Base-by-base conservation (phyloP, 1,140 invertebrate genomes). In the Orussus abietinus region DNA sequence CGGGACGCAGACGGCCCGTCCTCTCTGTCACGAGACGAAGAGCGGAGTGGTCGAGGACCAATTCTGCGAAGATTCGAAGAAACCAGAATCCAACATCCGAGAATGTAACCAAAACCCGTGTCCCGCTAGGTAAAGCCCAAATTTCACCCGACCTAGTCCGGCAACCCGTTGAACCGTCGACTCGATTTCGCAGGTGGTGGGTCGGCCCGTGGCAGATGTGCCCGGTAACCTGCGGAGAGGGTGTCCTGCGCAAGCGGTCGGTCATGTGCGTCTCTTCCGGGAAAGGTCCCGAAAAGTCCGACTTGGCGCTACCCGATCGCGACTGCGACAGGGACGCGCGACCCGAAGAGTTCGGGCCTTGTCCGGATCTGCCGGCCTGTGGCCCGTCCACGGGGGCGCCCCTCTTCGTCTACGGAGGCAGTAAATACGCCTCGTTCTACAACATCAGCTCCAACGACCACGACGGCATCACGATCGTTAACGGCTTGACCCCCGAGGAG, bases 161-260 rank as follows among this genome's bases (percentile, higher is more conserved):
- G n/a, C 6, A 3, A 25, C 17, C 29, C 22, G 17, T 12, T 2
- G 13, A 37, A 28, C 10, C 12, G n/a, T 26, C 5, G n/a, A 28
- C 17, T 22, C 22, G 13, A 21, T 26, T 12, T 39, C 47, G 13
- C 40, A 80, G 80, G 53, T 89, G 86, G 86, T 87, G 84, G 84
- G 70, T 80, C 3, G 87, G 88, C 1, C 84, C 84, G 0, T 92
- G 89, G 88, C 84, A 89, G 54, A 79, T 84, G 45, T 92, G 89
- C 55, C 83, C 87, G 2, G 77, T 84, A 0, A 85, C 81, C 1
- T 91, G 88, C 55, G 81, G 81, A 4, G 71, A 76, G 1, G 75
- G 77, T 7, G 74, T 72, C 1, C 66, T 80, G 11, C 76, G 81
- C 20, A 76, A 80, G 5, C 67, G 88, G 18, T 84, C 82, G 10